These are phyloP conservation scores for Campaea margaritaria DNA, from an alignment of 2,888 invertebrate genomes.

Conservation along the genomic window DNA sequence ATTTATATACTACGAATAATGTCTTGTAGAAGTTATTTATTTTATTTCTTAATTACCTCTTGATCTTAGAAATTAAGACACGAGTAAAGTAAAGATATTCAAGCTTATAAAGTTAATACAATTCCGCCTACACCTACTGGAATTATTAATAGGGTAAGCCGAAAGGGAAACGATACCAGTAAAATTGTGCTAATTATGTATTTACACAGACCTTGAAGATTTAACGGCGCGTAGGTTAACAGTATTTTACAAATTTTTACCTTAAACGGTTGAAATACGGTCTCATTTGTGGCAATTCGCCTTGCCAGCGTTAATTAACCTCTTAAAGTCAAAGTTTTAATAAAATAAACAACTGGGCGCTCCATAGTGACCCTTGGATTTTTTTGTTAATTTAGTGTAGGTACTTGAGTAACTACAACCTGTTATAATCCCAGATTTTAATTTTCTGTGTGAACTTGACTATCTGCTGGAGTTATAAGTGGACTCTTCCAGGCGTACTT, in stretches of 20 bases:
- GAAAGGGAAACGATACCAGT: conserved; percentile 4
- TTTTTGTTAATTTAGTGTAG: not conserved
- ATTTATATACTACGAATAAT: too few species aligned
- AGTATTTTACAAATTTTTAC: not conserved
- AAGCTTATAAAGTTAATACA: not conserved
- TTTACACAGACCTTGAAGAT: conserved; percentile 1
- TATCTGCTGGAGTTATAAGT: too few species aligned
- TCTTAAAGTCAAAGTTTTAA: conserved; percentile 9
- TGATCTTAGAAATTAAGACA: not conserved
- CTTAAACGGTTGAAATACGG: not conserved
- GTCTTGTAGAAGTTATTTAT: too few species aligned
- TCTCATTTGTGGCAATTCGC: not conserved
- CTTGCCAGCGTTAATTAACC: conserved; percentile 1
- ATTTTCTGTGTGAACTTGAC: too few species aligned
- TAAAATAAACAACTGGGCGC: conserved; percentile 13
- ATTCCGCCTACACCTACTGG: not conserved
- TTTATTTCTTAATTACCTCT: too few species aligned
- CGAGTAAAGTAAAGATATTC: not conserved
- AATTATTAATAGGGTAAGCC: conserved; percentile 8
- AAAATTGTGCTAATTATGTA: conserved; percentile 4
- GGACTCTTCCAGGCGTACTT: too few species aligned
- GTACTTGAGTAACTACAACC: too few species aligned
- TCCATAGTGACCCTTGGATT: not conserved
- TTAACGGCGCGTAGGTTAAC: not conserved
- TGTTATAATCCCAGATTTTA: not conserved